Conservation (phyloP, 2,797 vertebrate species). For the Rhincodon typus region DNA sequence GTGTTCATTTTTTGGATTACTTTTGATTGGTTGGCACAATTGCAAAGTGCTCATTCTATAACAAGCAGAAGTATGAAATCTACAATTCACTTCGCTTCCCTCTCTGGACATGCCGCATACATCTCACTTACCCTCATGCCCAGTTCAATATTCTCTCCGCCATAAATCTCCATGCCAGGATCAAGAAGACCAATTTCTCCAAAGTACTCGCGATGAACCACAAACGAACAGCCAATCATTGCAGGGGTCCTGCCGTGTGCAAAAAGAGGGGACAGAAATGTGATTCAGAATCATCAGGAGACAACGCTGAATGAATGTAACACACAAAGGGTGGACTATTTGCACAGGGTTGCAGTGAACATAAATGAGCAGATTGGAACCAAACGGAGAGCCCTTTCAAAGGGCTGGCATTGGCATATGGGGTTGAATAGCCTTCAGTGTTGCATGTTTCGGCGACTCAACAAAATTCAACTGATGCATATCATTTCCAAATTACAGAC, state of each 20-base stretch:
- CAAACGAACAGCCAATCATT: constrained; percentile 97
- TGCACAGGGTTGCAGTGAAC: neutral
- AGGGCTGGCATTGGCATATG: neutral
- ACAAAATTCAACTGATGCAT: neutral
- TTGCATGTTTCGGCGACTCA: neutral
- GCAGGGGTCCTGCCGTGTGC: constrained; percentile 76
- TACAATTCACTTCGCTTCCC: neutral
- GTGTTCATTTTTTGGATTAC: constrained; percentile 38
- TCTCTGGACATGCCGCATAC: no score
- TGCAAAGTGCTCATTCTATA: neutral
- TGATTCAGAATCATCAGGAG: no score
- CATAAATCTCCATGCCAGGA: constrained; percentile 96
- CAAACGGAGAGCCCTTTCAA: neutral
- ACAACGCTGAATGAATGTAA: neutral
- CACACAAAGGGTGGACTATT: neutral
- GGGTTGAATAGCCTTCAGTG: neutral
- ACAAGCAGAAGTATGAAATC: neutral
- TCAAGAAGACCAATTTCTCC: constrained; percentile 90
- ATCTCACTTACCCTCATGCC: constrained; percentile 85
- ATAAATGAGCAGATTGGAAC: neutral
- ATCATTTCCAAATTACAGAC: neutral
- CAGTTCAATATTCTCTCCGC: constrained; percentile 93
- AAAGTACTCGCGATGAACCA: constrained; percentile 91
- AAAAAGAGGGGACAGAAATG: neutral
- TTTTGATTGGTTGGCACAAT: neutral